Base-by-base conservation (phyloP, 2,113 vertebrate species). In the Mesoclemmys tuberculata region DNA sequence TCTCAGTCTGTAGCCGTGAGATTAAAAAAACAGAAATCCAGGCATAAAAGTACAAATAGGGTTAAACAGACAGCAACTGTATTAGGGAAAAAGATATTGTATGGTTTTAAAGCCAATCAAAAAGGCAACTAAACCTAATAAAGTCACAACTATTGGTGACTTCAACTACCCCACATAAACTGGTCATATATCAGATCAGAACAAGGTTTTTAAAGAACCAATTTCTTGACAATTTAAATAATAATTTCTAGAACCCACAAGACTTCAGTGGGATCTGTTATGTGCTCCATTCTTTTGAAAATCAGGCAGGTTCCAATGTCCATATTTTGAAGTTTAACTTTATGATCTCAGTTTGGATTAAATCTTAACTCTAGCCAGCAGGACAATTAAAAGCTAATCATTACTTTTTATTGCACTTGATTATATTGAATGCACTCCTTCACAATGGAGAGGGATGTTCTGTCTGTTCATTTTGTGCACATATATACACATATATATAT, bases 1-100 rank as follows among this genome's bases (percentile, higher is more conserved):
- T 94, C 91, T 97, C 96, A 97, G 91, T 95, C 97, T 95, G 95
- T 96, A 97, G 94, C 95, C 94, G 90, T 84, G 93, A 97, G 97
- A 96, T 97, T 94, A 97, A 95, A 97, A 97, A 96, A 97, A 94
- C 93, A 96, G 93, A 95, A 96, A 96, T 97, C 95, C 95, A 94
- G 95, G 96, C 96, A 97, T 97, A 95, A 95, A 90, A 95, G 90
- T 97, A 96, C 95, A 97, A 94, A 90, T 82, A 87, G 85, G 87
- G 95, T 94, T 92, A 88, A 95, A 83, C 95, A 80, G 90, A 41
- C 88, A 97, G 95, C 95, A 96, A 97, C 97, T 96, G 95, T 95
- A 96, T 95, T 1, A 79, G 93, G 90, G 95, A 83, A 92, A 71
- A 95, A 93, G 93, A 94, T 96, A 96, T 85, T 95, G 87, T 94